Conservation (phyloP, 2,888 invertebrate species). For the Myathropa florea region DNA sequence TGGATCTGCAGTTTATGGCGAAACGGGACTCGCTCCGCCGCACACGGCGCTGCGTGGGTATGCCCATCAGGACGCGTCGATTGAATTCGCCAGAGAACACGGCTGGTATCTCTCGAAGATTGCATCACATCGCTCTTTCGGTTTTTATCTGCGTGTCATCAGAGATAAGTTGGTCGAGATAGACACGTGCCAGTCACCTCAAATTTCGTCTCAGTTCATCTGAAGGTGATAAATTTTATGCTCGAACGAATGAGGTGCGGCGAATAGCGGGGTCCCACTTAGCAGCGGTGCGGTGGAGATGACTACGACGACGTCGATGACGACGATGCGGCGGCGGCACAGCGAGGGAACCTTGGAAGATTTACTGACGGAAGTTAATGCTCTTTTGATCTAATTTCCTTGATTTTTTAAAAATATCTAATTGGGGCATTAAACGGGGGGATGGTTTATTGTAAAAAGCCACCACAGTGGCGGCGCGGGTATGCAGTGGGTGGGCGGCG, state of each 20-base stretch:
- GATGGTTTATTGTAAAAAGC: neutral
- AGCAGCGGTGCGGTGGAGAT: neutral
- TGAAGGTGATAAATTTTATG: neutral
- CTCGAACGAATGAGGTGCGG: neutral
- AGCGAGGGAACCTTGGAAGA: neutral
- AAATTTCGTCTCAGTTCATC: neutral
- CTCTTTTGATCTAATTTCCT: neutral
- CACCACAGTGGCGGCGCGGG: neutral
- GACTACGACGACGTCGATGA: neutral
- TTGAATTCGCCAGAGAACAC: neutral
- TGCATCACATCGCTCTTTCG: neutral
- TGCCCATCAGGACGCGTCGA: neutral
- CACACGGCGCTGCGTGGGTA: neutral
- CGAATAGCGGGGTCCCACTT: neutral
- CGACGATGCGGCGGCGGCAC: neutral
- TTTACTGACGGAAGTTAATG: neutral
- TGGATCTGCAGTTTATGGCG: neutral
- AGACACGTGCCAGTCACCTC: neutral
- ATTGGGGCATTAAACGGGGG: neutral
- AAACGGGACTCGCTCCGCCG: neutral
- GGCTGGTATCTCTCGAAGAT: neutral
- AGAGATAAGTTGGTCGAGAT: neutral
- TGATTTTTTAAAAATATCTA: neutral
- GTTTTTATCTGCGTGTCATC: neutral
- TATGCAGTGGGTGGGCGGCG: neutral